phyloP scores from a whole-genome alignment of 2,888 invertebrate species.

The Cantharis lateralis region DNA sequence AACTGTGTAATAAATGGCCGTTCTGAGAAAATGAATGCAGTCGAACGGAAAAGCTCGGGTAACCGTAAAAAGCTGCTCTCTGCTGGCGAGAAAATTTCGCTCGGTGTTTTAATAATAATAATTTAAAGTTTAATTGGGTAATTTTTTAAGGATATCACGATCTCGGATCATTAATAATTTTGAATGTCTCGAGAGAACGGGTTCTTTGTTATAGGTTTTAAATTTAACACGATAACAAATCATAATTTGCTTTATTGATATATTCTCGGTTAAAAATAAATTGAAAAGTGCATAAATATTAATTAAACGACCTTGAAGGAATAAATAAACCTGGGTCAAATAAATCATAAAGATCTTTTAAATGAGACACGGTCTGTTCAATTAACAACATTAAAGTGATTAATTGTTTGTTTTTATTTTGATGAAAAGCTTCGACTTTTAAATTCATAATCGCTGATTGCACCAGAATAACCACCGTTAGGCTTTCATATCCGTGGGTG shows the following conservation, averaged over 20 bases:
- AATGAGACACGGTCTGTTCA: constrained; percentile 12
- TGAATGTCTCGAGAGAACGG: background rate
- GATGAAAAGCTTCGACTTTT: constrained; percentile 3
- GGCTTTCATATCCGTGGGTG: constrained; percentile 26
- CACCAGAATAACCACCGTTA: constrained; percentile 24
- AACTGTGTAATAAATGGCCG: background rate
- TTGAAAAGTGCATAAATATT: background rate
- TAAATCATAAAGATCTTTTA: background rate
- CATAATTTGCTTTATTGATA: background rate
- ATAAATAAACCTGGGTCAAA: background rate
- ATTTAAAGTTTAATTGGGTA: background rate
- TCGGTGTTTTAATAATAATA: background rate
- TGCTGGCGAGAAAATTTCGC: background rate
- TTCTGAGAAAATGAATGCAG: background rate
- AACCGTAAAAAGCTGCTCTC: background rate
- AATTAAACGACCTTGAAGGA: background rate
- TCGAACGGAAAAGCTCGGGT: background rate
- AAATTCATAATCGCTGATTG: constrained; percentile 24
- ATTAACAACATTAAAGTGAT: constrained; percentile 19
- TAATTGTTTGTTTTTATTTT: constrained; percentile 11
- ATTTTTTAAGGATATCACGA: background rate
- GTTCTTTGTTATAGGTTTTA: background rate
- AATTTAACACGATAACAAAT: background rate
- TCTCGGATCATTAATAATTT: background rate
- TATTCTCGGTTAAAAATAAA: background rate